These are phyloP conservation scores for Eudasyphora cyanicolor DNA, from an alignment of 2,888 invertebrate genomes.

Conservation along the genomic window DNA sequence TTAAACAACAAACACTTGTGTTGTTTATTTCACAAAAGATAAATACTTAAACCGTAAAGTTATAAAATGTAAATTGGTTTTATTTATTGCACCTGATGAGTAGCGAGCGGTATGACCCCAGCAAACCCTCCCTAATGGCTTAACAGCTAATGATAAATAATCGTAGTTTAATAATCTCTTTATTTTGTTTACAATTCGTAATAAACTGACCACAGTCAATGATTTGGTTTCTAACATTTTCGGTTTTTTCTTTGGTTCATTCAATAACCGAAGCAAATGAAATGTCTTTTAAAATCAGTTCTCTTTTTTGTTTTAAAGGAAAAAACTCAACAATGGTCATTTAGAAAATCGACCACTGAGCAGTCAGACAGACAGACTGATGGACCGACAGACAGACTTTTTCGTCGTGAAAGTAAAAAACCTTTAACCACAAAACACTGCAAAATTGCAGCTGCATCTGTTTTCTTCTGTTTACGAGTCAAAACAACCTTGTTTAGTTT, in stretches of 20 bases:
- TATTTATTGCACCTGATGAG: background rate
- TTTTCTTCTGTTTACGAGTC: background rate
- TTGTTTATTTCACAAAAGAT: background rate
- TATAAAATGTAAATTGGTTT: background rate
- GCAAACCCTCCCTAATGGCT: background rate
- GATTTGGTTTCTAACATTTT: background rate
- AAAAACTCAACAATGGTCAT: background rate
- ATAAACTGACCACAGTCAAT: background rate
- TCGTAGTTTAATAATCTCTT: background rate
- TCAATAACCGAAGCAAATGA: background rate
- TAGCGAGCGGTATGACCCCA: background rate
- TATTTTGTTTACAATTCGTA: background rate
- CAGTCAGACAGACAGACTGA: no score
- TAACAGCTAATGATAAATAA: background rate
- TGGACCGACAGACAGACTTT: background rate
- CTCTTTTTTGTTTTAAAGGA: background rate
- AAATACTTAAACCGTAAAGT: background rate
- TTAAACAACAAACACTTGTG: background rate
- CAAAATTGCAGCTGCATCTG: constrained; percentile 13
- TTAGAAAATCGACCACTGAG: background rate
- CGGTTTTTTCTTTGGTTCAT: background rate
- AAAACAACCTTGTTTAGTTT: constrained; percentile 16
- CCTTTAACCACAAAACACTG: background rate
- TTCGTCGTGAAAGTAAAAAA: no score
- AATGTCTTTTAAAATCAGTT: background rate